Evolutionary conservation across 1,140 invertebrate genomes (phyloP).

Genomic region (Neodiprion lecontei): DNA sequence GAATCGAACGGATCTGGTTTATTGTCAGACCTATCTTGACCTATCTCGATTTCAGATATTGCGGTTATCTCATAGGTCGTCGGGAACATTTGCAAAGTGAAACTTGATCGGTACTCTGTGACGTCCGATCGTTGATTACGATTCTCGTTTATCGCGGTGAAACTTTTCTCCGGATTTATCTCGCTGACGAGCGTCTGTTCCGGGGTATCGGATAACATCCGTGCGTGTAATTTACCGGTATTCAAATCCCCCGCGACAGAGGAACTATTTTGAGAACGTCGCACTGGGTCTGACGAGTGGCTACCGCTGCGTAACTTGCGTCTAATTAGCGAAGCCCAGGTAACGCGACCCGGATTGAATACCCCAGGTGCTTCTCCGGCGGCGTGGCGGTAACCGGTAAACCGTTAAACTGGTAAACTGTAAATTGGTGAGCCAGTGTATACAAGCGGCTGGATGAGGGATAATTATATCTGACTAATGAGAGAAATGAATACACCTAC

Average conservation of each 20-base stretch:
- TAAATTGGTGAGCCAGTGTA: not conserved
- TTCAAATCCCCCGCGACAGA: not conserved
- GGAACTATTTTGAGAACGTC: not conserved
- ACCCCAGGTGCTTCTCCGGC: not conserved
- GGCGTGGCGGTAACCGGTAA: not conserved
- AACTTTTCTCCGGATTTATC: too few species aligned
- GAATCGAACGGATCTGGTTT: not conserved
- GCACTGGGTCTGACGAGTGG: not conserved
- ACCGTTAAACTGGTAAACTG: not conserved
- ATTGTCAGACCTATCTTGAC: too few species aligned
- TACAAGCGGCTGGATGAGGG: not conserved
- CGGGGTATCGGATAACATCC: too few species aligned
- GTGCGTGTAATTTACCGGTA: not conserved
- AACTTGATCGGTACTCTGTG: too few species aligned
- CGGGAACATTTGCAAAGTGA: too few species aligned
- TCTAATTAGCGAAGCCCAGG: conserved; percentile 1
- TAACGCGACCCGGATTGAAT: not conserved
- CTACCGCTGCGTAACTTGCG: not conserved
- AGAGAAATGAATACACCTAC: not conserved
- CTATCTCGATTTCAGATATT: too few species aligned
- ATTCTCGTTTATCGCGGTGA: too few species aligned
- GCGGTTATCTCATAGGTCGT: too few species aligned
- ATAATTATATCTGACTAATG: conserved; percentile 8
- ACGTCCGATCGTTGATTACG: too few species aligned
- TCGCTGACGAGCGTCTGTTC: too few species aligned